These are phyloP conservation scores for Ailurus styani DNA, from an alignment of 2,113 vertebrate genomes.

Conservation along the genomic window DNA sequence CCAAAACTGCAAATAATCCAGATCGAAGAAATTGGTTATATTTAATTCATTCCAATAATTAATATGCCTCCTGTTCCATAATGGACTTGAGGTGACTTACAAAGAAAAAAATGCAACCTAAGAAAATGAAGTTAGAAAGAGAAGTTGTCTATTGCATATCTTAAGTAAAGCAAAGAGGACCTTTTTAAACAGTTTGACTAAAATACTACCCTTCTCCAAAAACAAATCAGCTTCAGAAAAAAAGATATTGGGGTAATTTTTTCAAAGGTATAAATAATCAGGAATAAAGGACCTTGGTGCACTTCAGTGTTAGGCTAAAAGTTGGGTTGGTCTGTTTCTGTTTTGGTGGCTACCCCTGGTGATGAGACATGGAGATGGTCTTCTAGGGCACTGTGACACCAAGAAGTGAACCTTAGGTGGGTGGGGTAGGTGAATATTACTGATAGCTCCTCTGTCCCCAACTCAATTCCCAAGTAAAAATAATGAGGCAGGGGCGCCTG, in stretches of 20 bases:
- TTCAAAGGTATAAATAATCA: not conserved
- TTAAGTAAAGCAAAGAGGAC: not conserved
- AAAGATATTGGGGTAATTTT: not conserved
- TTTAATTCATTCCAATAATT: not conserved
- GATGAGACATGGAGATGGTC: not conserved
- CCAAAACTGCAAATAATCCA: conserved; percentile 8
- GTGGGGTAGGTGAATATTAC: not conserved
- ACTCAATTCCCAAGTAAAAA: not conserved
- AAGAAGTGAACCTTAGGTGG: not conserved
- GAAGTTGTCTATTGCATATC: not conserved
- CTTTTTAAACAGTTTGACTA: not conserved
- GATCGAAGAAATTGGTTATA: not conserved
- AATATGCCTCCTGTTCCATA: not conserved
- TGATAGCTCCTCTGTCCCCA: not conserved
- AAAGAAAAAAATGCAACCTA: not conserved
- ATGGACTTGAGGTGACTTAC: not conserved
- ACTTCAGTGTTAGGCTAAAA: not conserved
- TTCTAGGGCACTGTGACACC: not conserved
- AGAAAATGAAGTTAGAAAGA: not conserved
- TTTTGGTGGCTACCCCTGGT: not conserved
- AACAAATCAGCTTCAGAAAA: not conserved
- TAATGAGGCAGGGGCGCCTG: no score
- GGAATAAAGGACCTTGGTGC: not conserved
- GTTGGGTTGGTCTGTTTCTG: not conserved
- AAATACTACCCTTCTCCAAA: not conserved